Percentiles rank a stretch among this genome's conserved stretches.
phyloP scores from a whole-genome alignment of 2,888 invertebrate species.

The Erpobdella octoculata region DNA sequence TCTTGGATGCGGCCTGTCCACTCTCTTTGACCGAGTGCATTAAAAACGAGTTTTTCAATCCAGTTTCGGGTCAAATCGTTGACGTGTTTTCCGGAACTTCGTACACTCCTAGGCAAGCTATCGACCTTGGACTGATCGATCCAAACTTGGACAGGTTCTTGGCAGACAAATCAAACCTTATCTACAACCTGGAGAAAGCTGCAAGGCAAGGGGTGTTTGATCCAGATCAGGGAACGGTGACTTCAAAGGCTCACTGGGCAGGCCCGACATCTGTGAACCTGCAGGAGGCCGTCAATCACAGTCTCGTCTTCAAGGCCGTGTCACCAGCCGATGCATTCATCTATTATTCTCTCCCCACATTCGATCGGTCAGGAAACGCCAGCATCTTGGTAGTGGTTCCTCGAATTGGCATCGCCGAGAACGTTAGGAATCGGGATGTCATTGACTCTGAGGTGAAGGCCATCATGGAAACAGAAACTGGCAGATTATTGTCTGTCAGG shows the following conservation, averaged over 20 bases:
- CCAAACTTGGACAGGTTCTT: slow-evolving; percentile 18
- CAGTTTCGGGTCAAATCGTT: not conserved
- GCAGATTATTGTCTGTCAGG: slow-evolving; percentile 2
- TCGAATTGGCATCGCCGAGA: slow-evolving; percentile 14
- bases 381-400: slow-evolving; percentile 22
- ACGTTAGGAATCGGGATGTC: slow-evolving; percentile 5
- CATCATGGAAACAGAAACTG: not conserved
- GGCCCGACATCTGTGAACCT: not conserved
- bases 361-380: not conserved
- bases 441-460: slow-evolving; percentile 12
- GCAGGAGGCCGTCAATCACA: not conserved
- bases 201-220: slow-evolving; percentile 2
- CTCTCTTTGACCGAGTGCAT: slow-evolving; percentile 21
- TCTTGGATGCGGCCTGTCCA: slow-evolving; percentile 25
- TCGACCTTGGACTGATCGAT: slow-evolving; percentile 19
- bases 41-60: not conserved
- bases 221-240: slow-evolving; percentile 3
- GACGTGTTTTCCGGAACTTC: slow-evolving; percentile 10
- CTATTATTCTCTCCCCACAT: slow-evolving; percentile 17
- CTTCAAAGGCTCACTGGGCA: no score
- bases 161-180: not conserved
- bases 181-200: slow-evolving; percentile 5
- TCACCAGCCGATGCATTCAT: slow-evolving; percentile 13
- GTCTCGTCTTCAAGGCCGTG: slow-evolving; percentile 18
- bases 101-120: slow-evolving; percentile 12